Evolutionary conservation across 2,113 vertebrate species (phyloP).

Genomic region (Oryzias javanicus): DNA sequence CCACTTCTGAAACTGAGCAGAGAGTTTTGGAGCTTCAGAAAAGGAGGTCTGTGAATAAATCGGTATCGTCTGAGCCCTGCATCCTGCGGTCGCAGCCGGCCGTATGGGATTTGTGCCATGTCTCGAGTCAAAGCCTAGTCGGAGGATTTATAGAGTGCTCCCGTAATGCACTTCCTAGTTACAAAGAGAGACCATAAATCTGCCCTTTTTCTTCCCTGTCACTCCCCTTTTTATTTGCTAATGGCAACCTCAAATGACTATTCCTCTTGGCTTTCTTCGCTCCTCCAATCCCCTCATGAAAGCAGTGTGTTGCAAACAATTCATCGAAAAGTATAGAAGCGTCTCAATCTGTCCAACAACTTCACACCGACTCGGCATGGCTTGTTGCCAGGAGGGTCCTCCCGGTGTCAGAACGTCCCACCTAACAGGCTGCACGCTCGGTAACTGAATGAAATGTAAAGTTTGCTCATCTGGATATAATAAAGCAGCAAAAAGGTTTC

Average conservation of each 20-base stretch:
- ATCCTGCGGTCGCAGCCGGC: slow-evolving; percentile 15
- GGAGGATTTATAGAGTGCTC: slow-evolving; percentile 59
- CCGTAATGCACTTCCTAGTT: slow-evolving; percentile 56
- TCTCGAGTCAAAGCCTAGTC: slow-evolving; percentile 32
- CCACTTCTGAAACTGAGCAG: slow-evolving; percentile 5
- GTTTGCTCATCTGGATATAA: slow-evolving; percentile 60
- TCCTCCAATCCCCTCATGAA: slow-evolving; percentile 10
- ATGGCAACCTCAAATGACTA: slow-evolving; percentile 43
- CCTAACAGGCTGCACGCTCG: slow-evolving; percentile 23
- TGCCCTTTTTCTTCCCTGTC: slow-evolving; percentile 44
- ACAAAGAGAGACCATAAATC: slow-evolving; percentile 58
- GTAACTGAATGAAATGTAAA: slow-evolving; percentile 18
- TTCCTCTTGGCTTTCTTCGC: slow-evolving; percentile 38
- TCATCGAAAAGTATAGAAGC: slow-evolving; percentile 13
- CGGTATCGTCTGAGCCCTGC: slow-evolving; percentile 20
- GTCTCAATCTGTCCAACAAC: slow-evolving; percentile 39
- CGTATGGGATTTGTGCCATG: slow-evolving; percentile 28
- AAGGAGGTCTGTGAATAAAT: slow-evolving; percentile 16
- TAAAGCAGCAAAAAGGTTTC: slow-evolving; percentile 43
- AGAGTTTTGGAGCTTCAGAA: slow-evolving; percentile 16
- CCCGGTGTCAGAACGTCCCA: slow-evolving; percentile 23
- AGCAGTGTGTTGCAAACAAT: neutral
- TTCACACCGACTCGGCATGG: slow-evolving; percentile 5
- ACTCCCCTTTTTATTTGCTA: slow-evolving; percentile 61
- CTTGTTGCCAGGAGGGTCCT: slow-evolving; percentile 4